phyloP scores from a whole-genome alignment of 1,140 invertebrate species.

The Nautilus pompilius region DNA sequence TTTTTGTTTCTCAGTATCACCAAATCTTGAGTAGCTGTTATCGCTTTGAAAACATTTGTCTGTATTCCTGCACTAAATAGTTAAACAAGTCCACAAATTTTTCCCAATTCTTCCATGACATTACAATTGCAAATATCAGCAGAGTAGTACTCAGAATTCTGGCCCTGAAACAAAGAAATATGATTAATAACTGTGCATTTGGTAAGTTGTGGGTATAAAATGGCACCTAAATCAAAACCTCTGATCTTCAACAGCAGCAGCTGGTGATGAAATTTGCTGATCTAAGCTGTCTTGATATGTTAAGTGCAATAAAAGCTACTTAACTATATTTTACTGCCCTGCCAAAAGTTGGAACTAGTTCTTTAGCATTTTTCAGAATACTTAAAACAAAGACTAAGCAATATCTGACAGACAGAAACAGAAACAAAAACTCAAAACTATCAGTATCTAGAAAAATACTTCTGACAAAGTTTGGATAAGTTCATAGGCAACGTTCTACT shows the following conservation, averaged over 20 bases:
- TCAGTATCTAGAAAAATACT: no score
- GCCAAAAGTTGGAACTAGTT: not conserved
- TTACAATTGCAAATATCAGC: conserved; percentile 12
- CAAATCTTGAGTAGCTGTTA: no score
- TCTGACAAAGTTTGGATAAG: no score
- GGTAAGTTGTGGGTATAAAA: not conserved
- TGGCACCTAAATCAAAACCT: not conserved
- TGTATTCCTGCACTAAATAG: conserved; percentile 10
- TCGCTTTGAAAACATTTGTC: conserved; percentile 13
- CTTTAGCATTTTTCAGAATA: no score
- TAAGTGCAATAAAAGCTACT: not conserved
- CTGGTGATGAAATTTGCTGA: not conserved
- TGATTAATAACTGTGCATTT: not conserved
- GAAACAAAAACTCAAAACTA: no score
- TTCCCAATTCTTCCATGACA: conserved; percentile 14
- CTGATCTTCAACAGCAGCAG: not conserved
- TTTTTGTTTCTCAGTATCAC: no score
- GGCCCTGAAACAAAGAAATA: conserved; percentile 21
- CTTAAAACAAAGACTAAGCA: no score
- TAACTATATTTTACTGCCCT: not conserved
- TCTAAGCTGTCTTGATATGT: not conserved
- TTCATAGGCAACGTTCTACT: no score
- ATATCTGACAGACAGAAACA: no score
- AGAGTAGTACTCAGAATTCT: conserved; percentile 26
- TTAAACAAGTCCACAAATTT: conserved; percentile 13